Evolutionary conservation across 2,797 vertebrate genomes (phyloP), one percentile per base, ranked within the genome.

Genomic region (Urophycis tenuis): DNA sequence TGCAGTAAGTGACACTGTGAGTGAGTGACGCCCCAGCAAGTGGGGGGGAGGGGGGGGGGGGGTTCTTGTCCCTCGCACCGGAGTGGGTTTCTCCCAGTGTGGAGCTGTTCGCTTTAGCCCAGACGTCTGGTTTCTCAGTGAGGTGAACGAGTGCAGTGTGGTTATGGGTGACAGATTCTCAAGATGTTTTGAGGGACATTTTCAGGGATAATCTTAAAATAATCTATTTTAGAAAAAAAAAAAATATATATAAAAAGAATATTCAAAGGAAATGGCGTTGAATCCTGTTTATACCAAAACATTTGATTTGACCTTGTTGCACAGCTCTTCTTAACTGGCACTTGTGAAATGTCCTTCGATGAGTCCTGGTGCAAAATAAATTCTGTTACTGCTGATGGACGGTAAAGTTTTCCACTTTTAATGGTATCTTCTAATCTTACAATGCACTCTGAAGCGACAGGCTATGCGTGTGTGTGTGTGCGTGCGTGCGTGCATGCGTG

Each of bases 11-110:
- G 53, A 64, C 41, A 41, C 33, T 22, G n/a, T n/a, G n/a, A n/a
- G n/a, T n/a, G 64, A 79, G 34, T 74, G n/a, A 73, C 73, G 79
- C 22, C 45, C 76, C 34, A 15, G 64, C 81, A 75, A 78, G 74
- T n/a, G n/a, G n/a, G n/a, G n/a, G n/a, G n/a, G n/a, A n/a, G n/a
- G n/a, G n/a, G n/a, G n/a, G 41, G 75, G 45, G 69, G 79, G 25
- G 71, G 30, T 3, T 70, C 7, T 3, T 22, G 67, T 74, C 17
- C 0, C 4, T 1, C 78, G 34, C 73, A 67, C 73, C 19, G 34
- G 70, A 60, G 14, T 71, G 81, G 25, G 83, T 84, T 64, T 81
- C 6, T 45, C 74, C 71, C 78, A 3, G 85, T 86, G 84, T 81
- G 60, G 82, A 75, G 41, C 53, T 0, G 45, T 84, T 84, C 82